These are phyloP conservation scores for Pteropus alecto DNA, from an alignment of 2,113 vertebrate genomes.

Conservation along the genomic window DNA sequence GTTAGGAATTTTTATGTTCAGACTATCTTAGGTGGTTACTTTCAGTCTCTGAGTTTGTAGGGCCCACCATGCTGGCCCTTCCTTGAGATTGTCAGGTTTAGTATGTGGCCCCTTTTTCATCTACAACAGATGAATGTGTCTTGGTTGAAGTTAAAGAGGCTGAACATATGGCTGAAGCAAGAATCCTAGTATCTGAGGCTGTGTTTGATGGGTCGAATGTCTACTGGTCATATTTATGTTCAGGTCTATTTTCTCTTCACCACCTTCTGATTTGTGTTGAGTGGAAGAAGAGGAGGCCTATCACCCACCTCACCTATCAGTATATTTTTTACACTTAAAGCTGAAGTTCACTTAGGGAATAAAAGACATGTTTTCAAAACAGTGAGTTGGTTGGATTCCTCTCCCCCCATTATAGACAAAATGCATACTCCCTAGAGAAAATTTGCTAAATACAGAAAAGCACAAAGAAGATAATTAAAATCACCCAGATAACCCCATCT, in stretches of 20 bases:
- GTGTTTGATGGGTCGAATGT: neutral
- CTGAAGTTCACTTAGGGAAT: neutral
- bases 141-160: neutral
- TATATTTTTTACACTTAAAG: neutral
- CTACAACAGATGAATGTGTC: neutral
- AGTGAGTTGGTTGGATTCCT: neutral
- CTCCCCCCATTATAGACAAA: neutral
- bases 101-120: no score
- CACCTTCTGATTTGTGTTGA: neutral
- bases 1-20: no score
- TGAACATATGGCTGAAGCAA: neutral
- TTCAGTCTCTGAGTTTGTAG: no score
- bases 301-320: neutral
- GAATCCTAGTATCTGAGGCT: neutral
- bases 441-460: neutral
- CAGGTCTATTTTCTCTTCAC: neutral
- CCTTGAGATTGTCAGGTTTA: no score
- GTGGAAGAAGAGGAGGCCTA: neutral
- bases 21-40: no score
- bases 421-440: neutral
- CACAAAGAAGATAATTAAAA: constrained; percentile 15
- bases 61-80: no score
- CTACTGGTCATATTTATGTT: neutral
- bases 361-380: neutral
- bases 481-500: neutral